These are phyloP conservation scores for Oostethus manadensis DNA, from an alignment of 2,113 vertebrate species.

Conservation along the genomic window DNA sequence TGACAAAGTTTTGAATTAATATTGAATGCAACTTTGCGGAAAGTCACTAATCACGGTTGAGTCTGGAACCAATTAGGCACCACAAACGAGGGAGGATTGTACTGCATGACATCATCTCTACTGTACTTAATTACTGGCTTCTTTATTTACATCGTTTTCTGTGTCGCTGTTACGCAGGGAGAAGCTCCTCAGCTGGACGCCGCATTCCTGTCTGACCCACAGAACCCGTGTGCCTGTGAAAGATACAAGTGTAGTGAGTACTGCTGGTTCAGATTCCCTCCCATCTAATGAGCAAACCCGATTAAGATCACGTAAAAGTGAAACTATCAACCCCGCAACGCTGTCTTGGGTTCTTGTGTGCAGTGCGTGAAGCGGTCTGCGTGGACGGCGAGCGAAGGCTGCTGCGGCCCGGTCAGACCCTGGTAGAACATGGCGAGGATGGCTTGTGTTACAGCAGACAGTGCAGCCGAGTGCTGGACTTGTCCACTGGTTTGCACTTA, in stretches of 20 bases:
- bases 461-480: conserved; percentile 79
- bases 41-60: too few species aligned
- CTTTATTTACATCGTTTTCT: neutral
- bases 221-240: conserved; percentile 85
- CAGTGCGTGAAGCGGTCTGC: conserved; percentile 89
- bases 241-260: conserved; percentile 87
- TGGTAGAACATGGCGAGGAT: conserved; percentile 78
- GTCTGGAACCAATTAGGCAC: too few species aligned
- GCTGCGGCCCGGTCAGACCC: conserved; percentile 84
- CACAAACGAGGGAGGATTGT: too few species aligned
- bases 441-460: conserved; percentile 79
- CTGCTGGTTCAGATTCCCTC: neutral
- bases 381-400: conserved; percentile 80
- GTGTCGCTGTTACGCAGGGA: conserved; percentile 79
- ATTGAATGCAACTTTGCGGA: too few species aligned
- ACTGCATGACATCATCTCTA: too few species aligned
- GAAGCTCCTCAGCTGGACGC: conserved; percentile 83
- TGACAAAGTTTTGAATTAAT: too few species aligned
- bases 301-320: neutral
- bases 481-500: conserved; percentile 78
- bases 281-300: too few species aligned
- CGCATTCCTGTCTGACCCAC: conserved; percentile 73
- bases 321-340: neutral
- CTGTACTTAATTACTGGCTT: neutral
- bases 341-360: conserved; percentile 17